Evolutionary conservation across 2,113 vertebrate species (phyloP).

Genomic region (Irena cyanogastra): DNA sequence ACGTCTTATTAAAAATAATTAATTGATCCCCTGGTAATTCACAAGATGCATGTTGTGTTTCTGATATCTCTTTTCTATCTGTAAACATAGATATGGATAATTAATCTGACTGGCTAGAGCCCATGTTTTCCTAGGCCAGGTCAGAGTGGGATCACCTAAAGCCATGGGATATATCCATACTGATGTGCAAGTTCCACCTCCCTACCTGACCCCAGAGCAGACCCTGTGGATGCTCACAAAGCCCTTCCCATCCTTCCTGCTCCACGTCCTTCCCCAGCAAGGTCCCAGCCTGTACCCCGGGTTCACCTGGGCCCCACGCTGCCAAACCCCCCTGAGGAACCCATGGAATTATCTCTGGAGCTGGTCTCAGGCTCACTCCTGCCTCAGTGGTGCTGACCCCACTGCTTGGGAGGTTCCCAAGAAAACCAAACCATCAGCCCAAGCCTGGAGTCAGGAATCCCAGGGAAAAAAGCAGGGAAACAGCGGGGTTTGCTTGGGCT

Average conservation of each 20-base stretch:
- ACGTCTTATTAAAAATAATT: conserved; percentile 16
- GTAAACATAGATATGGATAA: not conserved
- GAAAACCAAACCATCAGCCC: not conserved
- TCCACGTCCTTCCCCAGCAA: not conserved
- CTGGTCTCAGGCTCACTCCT: not conserved
- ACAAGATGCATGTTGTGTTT: not conserved
- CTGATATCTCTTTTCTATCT: not conserved
- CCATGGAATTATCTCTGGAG: not conserved
- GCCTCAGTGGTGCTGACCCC: not conserved
- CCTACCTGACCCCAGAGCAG: not conserved
- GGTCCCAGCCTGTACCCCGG: fast-evolving
- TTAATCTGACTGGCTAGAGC: not conserved
- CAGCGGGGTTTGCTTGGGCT: not conserved
- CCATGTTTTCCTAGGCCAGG: not conserved
- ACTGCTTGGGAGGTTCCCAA: not conserved
- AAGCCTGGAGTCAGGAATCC: not conserved
- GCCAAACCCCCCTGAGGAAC: not conserved
- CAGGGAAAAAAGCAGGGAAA: not conserved
- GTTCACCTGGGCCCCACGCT: fast-evolving
- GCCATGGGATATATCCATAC: not conserved
- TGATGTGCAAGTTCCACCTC: not conserved
- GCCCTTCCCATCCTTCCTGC: not conserved
- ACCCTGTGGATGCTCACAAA: not conserved
- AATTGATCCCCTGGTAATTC: not conserved
- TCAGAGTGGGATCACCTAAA: not conserved